Evolutionary conservation across 2,888 invertebrate species (phyloP).

Genomic region (Nemotelus pantherinus): DNA sequence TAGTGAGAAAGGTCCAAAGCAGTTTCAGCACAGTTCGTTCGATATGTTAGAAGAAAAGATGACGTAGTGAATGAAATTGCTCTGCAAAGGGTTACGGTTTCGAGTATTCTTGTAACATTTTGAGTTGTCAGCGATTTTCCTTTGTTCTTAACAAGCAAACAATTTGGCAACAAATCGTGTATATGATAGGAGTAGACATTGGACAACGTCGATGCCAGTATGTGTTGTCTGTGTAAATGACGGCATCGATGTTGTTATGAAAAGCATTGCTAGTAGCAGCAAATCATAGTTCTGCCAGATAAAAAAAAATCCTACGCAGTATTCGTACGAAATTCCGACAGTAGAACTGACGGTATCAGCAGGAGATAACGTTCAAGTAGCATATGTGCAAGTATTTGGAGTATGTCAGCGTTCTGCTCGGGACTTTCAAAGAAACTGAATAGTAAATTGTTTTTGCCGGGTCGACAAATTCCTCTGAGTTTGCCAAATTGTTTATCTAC

Average conservation of each 20-base stretch:
- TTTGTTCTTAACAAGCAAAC: constrained; percentile 50
- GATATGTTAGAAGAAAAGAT: too few species aligned
- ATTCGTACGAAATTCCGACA: neutral
- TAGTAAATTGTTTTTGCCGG: neutral
- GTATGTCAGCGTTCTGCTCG: constrained; percentile 27
- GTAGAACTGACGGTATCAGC: constrained; percentile 2
- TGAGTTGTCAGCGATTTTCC: constrained; percentile 49
- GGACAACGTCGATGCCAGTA: constrained; percentile 3
- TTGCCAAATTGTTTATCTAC: neutral
- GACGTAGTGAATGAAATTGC: too few species aligned
- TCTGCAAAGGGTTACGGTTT: neutral
- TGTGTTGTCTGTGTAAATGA: neutral
- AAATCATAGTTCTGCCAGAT: constrained; percentile 23
- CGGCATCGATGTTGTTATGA: neutral
- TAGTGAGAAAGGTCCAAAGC: too few species aligned
- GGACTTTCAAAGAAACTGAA: neutral
- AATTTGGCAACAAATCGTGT: constrained; percentile 50
- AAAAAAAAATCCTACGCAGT: neutral
- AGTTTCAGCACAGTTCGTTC: too few species aligned
- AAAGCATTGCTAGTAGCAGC: neutral
- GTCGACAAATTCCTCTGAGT: neutral
- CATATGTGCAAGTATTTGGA: constrained; percentile 3
- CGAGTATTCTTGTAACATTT: constrained; percentile 42
- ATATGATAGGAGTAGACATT: constrained; percentile 43
- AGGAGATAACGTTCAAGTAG: neutral